Base-by-base conservation (phyloP, 2,888 invertebrate species). In the Dichetophora obliterata region DNA sequence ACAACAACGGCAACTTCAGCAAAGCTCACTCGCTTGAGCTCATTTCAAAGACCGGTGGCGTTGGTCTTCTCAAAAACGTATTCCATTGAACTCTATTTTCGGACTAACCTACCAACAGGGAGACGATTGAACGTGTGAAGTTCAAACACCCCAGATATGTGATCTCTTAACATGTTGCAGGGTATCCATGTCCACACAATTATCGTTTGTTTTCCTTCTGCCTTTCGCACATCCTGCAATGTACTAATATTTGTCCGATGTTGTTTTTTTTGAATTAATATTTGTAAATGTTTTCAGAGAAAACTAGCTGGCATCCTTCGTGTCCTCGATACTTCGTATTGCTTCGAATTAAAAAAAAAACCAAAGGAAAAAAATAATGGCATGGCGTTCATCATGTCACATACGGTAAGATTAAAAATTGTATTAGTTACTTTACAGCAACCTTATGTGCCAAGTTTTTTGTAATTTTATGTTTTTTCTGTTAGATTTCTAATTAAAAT, bases 201-300 rank as follows among this genome's bases (percentile, higher is more conserved):
- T 43, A 43, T 43, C 11, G 43, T 43, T 3, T 14, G 2, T 43
- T 11, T 43, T 11, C 43, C 43, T 43, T 1, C 43, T 24, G 54
- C 22, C 19, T 19, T n/a, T 54, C 19, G 82, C 80, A 80, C 54
- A n/a, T 54, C 22, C 22, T 19, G 54, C 9, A 5, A n/a, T 54
- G 54, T 54, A 19, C 54, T 54, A 54, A 19, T 54, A 54, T 54
- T 54, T 54, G 19, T 52, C 9, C 22, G 19, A 54, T 19, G 19
- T 19, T 54, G 54, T 54, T 54, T 54, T 54, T 19, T 54, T 54
- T 54, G 54, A 54, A 54, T 54, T 54, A 54, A 54, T 54, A 54
- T 54, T 54, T 54, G n/a, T n/a, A 54, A 54, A 54, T 54, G 54
- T 54, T n/a, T 54, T 54, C 54, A 19, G 43, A 43, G 43, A 43